Evolutionary conservation across 2,888 invertebrate genomes (phyloP), one percentile per base, ranked within the genome.

Genomic region (Leucania comma): DNA sequence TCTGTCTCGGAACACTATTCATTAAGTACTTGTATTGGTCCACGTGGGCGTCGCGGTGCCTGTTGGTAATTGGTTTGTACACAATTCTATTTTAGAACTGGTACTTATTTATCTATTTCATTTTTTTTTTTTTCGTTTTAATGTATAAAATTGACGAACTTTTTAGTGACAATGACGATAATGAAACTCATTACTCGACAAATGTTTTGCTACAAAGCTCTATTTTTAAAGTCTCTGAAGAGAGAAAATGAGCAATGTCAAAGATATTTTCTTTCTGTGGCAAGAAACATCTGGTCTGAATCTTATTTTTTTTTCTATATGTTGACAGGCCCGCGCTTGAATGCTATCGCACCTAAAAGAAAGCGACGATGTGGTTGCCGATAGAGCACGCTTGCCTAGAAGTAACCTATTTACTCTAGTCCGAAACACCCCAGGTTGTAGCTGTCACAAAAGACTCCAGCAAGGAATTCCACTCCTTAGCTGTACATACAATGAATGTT

Each of bases 1-100:
- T 42, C 46, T 59, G 51, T 42, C 9, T 61, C 50, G 24, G 42
- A 46, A 10, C 26, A 48, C 12, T 60, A 32, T 24, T 60, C 12
- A 24, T 46, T 38, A 61, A 42, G 42, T n/a, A n/a, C 42, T 29
- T 35, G 22, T 63, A 46, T 56, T 56, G 46, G 51, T 63, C 4
- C 17, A 8, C 54, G 68, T 32, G 59, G 67, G 32, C 54, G 51
- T 22, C 20, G 10, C 24, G 12, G 14, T 29, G 22, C 22, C 42
- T 54, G 24, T 51, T n/a, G 50, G 32, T 74, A 66, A 61, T 59
- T 51, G 75, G 9, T 56, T 56, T 51, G 50, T 26, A 46, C 20
- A 54, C 42, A 50, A 54, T 53, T 62, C 51, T 68, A 38, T 61
- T 51, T 35, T 12, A 22, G 32, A 50, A 32, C 35, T 51, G 6